Base-by-base conservation (phyloP, 2,888 invertebrate species). In the Hypomecis atomaria region DNA sequence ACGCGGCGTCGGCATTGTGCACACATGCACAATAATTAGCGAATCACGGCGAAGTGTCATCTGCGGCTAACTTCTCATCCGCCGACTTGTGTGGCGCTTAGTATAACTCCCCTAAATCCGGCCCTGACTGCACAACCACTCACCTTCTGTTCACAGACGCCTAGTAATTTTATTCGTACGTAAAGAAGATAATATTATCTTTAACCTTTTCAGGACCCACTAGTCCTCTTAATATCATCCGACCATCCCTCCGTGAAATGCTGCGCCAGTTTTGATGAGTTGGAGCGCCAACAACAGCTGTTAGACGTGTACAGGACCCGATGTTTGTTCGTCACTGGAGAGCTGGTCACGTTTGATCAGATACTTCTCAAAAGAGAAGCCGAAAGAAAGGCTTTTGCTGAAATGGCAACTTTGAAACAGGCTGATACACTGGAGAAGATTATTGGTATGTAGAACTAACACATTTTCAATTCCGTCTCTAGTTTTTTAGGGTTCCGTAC, bases 201-300 rank as follows among this genome's bases (percentile, higher is more conserved):
- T 40, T n/a, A 10, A 9, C 13, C 5, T 60, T 62, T 63, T 5
- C 73, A 94, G 93, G 94, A 94, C 75, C 93, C 94, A 0, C 74
- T 94, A 52, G 93, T 94, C 1, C 78, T 89, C 3, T 79, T 94
- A 0, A 93, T 94, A 73, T 88, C 93, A 1, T 89, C 91, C 0
- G 90, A 89, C 68, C 94, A 94, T 71, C 94, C 94, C 0, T 84
- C 90, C 0, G 87, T 94, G 2, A 88, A 87, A 58, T 94, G 94
- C 71, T 94, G 94, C 74, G 79, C 92, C 4, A 93, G 86, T 57
- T 93, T 94, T 65, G 84, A 85, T 4, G 89, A 93, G 73, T 73
- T 94, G 4, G 87, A 87, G 23, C 89, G 90, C 0, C 94, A 94
- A 65, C 90, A 93, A 60, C 85, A 84, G 62, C 79, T 92, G 6